Conservation (phyloP, 2,888 invertebrate species). For the Crocallis elinguaria region DNA sequence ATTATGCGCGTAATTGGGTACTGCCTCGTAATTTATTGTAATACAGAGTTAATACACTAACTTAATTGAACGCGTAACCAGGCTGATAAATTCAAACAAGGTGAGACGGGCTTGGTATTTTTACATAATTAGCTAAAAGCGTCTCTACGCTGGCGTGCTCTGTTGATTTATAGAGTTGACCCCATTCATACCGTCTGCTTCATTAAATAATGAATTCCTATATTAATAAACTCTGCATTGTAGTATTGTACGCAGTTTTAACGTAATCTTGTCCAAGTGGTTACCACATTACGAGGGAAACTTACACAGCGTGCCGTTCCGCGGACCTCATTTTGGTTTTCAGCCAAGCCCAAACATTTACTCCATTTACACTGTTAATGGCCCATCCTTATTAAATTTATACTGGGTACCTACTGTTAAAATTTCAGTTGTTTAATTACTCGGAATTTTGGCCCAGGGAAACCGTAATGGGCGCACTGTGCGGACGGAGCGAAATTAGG, state of each 20-base stretch:
- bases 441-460: constrained; percentile 72
- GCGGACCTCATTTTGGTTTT: constrained; percentile 76
- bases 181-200: constrained; percentile 2
- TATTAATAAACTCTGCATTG: constrained; percentile 15
- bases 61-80: constrained; percentile 7
- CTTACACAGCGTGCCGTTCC: constrained; percentile 54
- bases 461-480: constrained; percentile 67
- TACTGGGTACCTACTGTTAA: constrained; percentile 78
- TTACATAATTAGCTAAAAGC: constrained; percentile 5
- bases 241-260: constrained; percentile 20
- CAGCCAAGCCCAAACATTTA: constrained; percentile 77
- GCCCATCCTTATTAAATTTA: constrained; percentile 82
- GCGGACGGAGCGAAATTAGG: constrained; percentile 66
- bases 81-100: constrained; percentile 17
- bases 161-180: constrained; percentile 14
- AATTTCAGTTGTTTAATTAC: constrained; percentile 83
- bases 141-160: constrained; percentile 7
- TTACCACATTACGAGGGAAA: constrained; percentile 52
- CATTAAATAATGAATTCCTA: constrained; percentile 12
- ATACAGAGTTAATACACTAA: background rate
- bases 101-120: constrained; percentile 18
- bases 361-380: constrained; percentile 73
- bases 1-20: background rate
- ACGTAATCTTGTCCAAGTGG: constrained; percentile 11
- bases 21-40: constrained; percentile 5